A percentile compares a stretch with the other conserved stretches of the same genome.
Evolutionary conservation across 2,113 vertebrate species (phyloP).

Genomic region (Physeter macrocephalus): DNA sequence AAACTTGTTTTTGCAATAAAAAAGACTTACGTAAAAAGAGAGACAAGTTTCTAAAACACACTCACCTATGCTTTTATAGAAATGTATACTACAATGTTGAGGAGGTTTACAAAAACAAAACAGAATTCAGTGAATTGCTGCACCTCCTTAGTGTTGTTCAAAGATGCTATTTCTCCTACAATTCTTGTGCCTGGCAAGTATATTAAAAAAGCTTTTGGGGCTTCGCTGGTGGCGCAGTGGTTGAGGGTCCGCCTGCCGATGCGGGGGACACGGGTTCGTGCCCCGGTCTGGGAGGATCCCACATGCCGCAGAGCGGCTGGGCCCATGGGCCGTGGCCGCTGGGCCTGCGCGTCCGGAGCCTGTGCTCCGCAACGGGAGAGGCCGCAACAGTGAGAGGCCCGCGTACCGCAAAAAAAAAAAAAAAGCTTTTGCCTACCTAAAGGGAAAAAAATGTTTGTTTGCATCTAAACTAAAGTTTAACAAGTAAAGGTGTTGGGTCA

Average conservation of each 20-base stretch:
- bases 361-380: no score
- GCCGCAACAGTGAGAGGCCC: no score
- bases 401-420: no score
- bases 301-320: no score
- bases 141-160: neutral
- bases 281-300: no score
- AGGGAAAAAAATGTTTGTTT: neutral
- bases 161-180: neutral
- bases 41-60: conserved; percentile 45
- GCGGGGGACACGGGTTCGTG: no score
- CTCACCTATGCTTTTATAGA: conserved; percentile 20
- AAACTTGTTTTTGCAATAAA: neutral
- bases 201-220: neutral
- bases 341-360: no score
- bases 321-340: no score
- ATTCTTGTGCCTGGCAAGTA: neutral
- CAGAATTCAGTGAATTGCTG: conserved; percentile 2
- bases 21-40: neutral
- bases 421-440: neutral
- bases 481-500: neutral
- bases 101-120: conserved; percentile 47
- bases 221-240: no score
- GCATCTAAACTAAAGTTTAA: neutral
- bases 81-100: neutral
- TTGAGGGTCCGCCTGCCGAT: no score